Conservation (phyloP, 2,888 invertebrate genomes). For the Xestoiulus laeticollis region DNA sequence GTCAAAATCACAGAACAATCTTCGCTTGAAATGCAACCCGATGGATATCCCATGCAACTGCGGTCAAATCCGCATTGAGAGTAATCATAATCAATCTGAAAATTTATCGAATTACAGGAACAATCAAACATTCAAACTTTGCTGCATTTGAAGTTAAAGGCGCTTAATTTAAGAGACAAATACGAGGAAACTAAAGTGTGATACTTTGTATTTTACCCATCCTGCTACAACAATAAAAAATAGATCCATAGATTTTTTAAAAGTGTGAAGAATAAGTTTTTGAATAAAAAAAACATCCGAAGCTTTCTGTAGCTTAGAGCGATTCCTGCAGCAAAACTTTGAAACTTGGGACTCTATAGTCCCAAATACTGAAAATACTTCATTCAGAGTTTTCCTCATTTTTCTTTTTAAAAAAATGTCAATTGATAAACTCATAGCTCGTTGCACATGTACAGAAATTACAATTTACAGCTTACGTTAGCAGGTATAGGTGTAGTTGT, state of each 20-base stretch:
- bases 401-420: not conserved
- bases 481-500: not conserved
- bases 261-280: not conserved
- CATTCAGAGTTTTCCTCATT: too few relatives aligned
- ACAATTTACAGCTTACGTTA: not conserved
- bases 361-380: too few relatives aligned
- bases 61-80: not conserved
- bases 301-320: too few relatives aligned
- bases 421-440: not conserved
- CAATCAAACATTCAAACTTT: not conserved
- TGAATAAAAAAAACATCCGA: too few relatives aligned
- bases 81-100: not conserved
- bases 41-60: not conserved
- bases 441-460: too few relatives aligned
- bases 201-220: not conserved
- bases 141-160: not conserved
- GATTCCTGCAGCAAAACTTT: not conserved
- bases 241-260: not conserved
- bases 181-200: not conserved
- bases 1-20: not conserved
- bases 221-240: not conserved
- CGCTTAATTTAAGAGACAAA: too few relatives aligned
- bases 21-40: not conserved
- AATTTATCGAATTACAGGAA: not conserved
- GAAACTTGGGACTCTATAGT: too few relatives aligned